A percentile compares a stretch with the other conserved stretches of the same genome.
Conservation (phyloP, 1,140 invertebrate species). For the Coboldia fuscipes region DNA sequence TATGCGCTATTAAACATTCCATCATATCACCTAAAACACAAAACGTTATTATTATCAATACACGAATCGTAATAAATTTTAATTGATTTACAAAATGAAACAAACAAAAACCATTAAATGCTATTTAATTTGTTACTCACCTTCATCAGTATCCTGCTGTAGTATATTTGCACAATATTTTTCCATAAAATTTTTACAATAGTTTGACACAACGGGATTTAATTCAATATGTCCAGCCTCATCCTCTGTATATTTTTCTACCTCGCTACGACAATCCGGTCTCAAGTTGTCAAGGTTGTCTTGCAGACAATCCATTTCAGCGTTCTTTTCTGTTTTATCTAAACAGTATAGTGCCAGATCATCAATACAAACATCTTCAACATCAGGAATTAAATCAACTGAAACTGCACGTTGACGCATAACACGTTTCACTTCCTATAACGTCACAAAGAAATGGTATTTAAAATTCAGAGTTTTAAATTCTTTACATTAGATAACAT, state of each 20-base stretch:
- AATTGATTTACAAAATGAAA: neutral
- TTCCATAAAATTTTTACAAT: conserved; percentile 66
- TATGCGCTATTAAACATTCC: conserved; percentile 83
- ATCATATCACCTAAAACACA: conserved; percentile 44
- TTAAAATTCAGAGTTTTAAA: neutral
- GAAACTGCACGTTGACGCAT: conserved; percentile 81
- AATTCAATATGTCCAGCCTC: conserved; percentile 69
- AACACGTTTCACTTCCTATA: conserved; percentile 65
- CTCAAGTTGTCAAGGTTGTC: conserved; percentile 54
- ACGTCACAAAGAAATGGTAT: neutral
- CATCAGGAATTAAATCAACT: conserved; percentile 83
- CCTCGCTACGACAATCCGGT: conserved; percentile 29
- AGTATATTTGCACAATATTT: conserved; percentile 50
- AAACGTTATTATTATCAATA: conserved; percentile 10
- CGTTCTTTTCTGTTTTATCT: conserved; percentile 59
- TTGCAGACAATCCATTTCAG: conserved; percentile 85
- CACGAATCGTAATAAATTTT: neutral
- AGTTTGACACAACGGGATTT: conserved; percentile 61
- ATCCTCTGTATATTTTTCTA: conserved; percentile 77
- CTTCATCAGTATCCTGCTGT: conserved; percentile 49
- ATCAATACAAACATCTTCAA: conserved; percentile 73
- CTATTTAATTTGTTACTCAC: conserved; percentile 4
- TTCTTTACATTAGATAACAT: neutral
- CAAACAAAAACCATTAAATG: neutral
- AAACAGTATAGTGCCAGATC: conserved; percentile 70